These are phyloP conservation scores for Asbolus verrucosus DNA, from an alignment of 1,140 invertebrate species.

Conservation along the genomic window DNA sequence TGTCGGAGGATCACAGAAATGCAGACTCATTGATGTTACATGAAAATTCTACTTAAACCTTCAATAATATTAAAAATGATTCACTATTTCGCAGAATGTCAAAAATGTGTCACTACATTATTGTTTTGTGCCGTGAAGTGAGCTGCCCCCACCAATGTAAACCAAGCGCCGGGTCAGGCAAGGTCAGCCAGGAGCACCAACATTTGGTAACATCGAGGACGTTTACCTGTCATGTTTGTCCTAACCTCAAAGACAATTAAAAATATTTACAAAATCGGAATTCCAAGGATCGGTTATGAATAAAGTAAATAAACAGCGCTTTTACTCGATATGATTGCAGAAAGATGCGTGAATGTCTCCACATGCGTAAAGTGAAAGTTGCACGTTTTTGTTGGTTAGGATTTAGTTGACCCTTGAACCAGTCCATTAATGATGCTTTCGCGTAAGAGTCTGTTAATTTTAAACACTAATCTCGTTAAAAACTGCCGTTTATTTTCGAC, in stretches of 20 bases:
- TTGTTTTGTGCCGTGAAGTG: conserved; percentile 41
- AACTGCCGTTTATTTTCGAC: neutral
- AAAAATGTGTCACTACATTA: conserved; percentile 47
- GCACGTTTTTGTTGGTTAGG: too few relatives aligned
- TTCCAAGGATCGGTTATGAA: too few relatives aligned
- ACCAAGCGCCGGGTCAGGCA: conserved; percentile 27
- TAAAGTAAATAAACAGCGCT: too few relatives aligned
- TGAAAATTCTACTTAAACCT: conserved; percentile 7
- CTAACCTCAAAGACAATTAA: too few relatives aligned
- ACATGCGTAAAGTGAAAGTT: too few relatives aligned
- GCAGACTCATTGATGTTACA: conserved; percentile 21
- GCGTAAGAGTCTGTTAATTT: too few relatives aligned
- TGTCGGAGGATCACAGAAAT: conserved; percentile 11
- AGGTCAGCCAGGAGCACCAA: conserved; percentile 17
- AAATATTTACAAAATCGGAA: too few relatives aligned
- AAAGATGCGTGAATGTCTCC: too few relatives aligned
- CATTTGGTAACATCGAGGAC: neutral
- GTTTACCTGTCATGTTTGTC: too few relatives aligned
- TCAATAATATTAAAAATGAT: conserved; percentile 38
- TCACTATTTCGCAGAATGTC: conserved; percentile 42
- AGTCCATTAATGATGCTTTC: too few relatives aligned
- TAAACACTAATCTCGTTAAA: neutral
- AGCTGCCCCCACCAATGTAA: conserved; percentile 27
- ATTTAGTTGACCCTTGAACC: too few relatives aligned
- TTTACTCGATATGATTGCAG: too few relatives aligned